Evolutionary conservation across 2,113 vertebrate genomes (phyloP).

Genomic region (Chionomys nivalis): DNA sequence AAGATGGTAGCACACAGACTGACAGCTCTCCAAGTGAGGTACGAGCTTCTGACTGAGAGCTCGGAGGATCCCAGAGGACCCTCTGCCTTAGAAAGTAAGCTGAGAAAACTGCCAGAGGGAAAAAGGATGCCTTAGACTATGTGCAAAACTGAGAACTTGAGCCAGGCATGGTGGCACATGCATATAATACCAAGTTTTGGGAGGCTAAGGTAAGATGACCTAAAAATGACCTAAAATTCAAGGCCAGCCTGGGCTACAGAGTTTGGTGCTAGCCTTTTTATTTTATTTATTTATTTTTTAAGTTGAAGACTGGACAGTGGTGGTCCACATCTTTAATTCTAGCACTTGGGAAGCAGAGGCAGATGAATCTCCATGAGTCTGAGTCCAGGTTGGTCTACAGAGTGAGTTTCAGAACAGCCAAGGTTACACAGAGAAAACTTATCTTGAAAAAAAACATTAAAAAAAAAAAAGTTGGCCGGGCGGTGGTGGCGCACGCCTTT

Average conservation of each 20-base stretch:
- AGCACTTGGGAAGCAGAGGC: not conserved
- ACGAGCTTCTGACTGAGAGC: slow-evolving; percentile 49
- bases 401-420: not conserved
- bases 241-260: not conserved
- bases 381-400: not conserved
- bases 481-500: not conserved
- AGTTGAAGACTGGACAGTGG: not conserved
- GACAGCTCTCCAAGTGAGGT: slow-evolving; percentile 88
- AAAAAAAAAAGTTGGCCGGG: too few species aligned
- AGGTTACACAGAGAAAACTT: not conserved
- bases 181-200: not conserved
- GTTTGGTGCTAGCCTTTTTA: not conserved
- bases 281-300: not conserved
- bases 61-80: not conserved
- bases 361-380: not conserved
- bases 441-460: not conserved
- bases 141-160: slow-evolving; percentile 24
- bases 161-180: not conserved
- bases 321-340: not conserved
- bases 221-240: not conserved
- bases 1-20: slow-evolving; percentile 89
- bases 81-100: slow-evolving; percentile 32
- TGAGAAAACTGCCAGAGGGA: not conserved
- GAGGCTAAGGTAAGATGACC: not conserved
- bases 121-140: slow-evolving; percentile 14